phyloP scores from a whole-genome alignment of 2,888 invertebrate species.

The Papilio gigon region DNA sequence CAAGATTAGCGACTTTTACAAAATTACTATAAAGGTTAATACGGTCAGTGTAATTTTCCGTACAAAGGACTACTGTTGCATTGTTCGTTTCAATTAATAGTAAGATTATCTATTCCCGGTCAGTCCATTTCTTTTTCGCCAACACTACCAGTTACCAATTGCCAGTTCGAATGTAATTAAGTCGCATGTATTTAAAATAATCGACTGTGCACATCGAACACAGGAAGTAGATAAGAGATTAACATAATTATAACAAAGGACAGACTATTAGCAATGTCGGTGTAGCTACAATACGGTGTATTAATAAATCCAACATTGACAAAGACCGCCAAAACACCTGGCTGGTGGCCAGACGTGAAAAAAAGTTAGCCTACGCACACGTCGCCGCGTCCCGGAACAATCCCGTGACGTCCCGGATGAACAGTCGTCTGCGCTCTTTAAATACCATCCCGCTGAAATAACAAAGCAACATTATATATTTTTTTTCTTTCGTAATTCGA shows the following conservation, averaged over 20 bases:
- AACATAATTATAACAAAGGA: slow-evolving; percentile 47
- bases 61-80: background rate
- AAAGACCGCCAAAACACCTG: slow-evolving; percentile 81
- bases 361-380: slow-evolving; percentile 66
- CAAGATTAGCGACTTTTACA: background rate
- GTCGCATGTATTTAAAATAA: background rate
- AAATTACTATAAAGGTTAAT: background rate
- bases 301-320: slow-evolving; percentile 83
- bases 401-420: slow-evolving; percentile 54
- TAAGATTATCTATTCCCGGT: background rate
- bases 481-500: slow-evolving; percentile 36
- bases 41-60: background rate
- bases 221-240: slow-evolving; percentile 28
- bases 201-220: background rate
- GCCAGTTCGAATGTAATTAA: background rate
- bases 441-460: slow-evolving; percentile 44
- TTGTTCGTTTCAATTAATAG: background rate
- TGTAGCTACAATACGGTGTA: slow-evolving; percentile 68
- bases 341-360: slow-evolving; percentile 68
- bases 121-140: background rate
- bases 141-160: background rate
- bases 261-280: slow-evolving; percentile 58
- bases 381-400: slow-evolving; percentile 55
- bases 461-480: slow-evolving; percentile 31
- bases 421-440: slow-evolving; percentile 42